A percentile compares a stretch with the other conserved stretches of the same genome.
Conservation (phyloP, 2,797 vertebrate genomes). For the Enteromius fasciolatus region DNA sequence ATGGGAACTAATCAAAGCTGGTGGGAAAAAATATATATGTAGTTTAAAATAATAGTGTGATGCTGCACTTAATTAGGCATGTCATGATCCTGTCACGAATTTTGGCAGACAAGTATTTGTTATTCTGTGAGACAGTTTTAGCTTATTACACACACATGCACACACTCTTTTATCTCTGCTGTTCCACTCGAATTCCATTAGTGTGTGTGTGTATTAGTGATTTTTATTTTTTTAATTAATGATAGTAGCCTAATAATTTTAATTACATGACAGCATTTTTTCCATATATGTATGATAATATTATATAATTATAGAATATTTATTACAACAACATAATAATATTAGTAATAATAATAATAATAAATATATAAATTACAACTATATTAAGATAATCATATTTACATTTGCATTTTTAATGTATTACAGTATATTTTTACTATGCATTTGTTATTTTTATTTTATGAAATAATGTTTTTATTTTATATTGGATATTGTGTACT, state of each 20-base stretch:
- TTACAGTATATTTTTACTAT: not conserved
- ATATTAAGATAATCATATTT: not conserved
- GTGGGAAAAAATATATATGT: not conserved
- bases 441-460: not conserved
- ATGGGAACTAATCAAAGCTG: constrained; percentile 4
- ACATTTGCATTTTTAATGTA: not conserved
- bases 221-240: too few species aligned
- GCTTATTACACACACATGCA: not conserved
- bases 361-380: not conserved
- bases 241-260: too few species aligned
- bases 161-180: not conserved
- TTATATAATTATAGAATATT: not conserved
- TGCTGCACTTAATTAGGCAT: not conserved
- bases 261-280: not conserved
- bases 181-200: too few species aligned
- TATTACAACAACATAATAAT: not conserved
- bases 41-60: not conserved
- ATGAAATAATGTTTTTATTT: not conserved
- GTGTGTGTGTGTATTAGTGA: too few species aligned
- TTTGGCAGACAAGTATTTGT: not conserved
- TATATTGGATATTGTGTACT: too few species aligned
- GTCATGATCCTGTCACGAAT: not conserved
- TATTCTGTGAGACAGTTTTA: not conserved
- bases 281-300: too few species aligned
- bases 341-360: not conserved